phyloP scores from a whole-genome alignment of 2,888 invertebrate species.

The Phorcus lineatus region DNA sequence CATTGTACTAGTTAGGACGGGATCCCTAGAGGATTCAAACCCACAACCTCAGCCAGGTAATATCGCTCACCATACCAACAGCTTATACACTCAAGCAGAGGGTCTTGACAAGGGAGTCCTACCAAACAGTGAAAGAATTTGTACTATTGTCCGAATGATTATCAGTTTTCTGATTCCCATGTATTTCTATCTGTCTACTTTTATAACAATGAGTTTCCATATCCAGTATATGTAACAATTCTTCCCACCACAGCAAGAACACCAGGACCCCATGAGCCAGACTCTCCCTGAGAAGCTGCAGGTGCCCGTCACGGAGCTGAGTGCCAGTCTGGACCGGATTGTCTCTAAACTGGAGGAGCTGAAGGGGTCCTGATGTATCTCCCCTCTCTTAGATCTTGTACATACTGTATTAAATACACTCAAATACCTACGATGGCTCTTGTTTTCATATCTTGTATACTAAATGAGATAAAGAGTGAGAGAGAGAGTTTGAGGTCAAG shows the following conservation, averaged over 20 bases:
- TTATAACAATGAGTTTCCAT: too few species aligned
- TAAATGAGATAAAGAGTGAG: not conserved
- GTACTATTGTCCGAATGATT: too few species aligned
- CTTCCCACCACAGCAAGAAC: conserved; percentile 54
- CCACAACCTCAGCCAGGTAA: too few species aligned
- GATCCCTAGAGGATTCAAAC: too few species aligned
- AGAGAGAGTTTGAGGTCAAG: not conserved
- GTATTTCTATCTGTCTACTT: too few species aligned
- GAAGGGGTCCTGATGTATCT: conserved; percentile 35
- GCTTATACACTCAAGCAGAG: too few species aligned
- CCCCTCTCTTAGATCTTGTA: not conserved
- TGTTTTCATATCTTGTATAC: not conserved
- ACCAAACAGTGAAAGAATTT: too few species aligned
- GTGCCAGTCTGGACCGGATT: conserved; percentile 44
- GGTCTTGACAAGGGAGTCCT: too few species aligned
- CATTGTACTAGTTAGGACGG: too few species aligned
- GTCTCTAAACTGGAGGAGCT: conserved; percentile 46
- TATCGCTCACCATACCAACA: too few species aligned
- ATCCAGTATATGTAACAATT: not conserved
- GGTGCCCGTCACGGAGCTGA: conserved; percentile 48
- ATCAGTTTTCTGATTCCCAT: too few species aligned
- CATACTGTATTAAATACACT: not conserved
- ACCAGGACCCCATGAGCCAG: conserved; percentile 54
- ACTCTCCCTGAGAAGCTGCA: conserved; percentile 43
- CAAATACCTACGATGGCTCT: not conserved